phyloP scores from a whole-genome alignment of 2,113 vertebrate genomes.

The Thamnophis sirtalis region DNA sequence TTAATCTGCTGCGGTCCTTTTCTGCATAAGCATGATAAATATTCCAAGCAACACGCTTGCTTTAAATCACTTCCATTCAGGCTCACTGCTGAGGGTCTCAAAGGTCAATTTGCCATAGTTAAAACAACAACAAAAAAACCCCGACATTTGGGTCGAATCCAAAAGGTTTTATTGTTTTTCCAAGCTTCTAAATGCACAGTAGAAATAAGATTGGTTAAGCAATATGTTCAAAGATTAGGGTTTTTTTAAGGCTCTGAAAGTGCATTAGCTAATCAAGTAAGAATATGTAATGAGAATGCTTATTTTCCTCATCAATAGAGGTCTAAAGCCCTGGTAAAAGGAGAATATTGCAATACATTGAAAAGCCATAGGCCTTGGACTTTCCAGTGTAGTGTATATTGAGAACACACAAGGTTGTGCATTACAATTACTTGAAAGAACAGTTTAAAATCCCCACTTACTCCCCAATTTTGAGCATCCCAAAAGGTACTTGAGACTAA shows the following conservation, averaged over 20 bases:
- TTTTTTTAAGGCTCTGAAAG: constrained; percentile 38
- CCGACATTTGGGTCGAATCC: constrained; percentile 74
- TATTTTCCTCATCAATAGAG: constrained; percentile 30
- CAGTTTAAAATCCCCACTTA: not conserved
- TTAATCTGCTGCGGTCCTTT: not conserved
- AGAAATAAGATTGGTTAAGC: constrained; percentile 73
- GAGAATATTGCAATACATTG: not conserved
- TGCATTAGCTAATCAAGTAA: constrained; percentile 57
- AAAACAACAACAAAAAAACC: constrained; percentile 64
- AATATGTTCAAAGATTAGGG: constrained; percentile 47
- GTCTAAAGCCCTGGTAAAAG: constrained; percentile 34
- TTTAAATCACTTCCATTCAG: constrained; percentile 66
- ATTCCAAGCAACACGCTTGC: constrained; percentile 40
- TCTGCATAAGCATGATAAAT: constrained; percentile 39
- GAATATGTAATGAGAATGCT: constrained; percentile 29
- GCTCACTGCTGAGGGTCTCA: constrained; percentile 63
- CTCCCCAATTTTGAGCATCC: not conserved
- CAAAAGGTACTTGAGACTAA: not conserved
- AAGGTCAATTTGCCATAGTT: constrained; percentile 69
- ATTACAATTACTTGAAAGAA: not conserved
- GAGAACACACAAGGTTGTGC: not conserved
- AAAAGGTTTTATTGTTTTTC: constrained; percentile 71
- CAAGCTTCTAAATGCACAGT: constrained; percentile 68
- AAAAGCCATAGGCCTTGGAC: not conserved
- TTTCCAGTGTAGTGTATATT: not conserved